These are phyloP conservation scores for Thinocorus orbignyianus DNA, from an alignment of 2,113 vertebrate genomes.

Conservation along the genomic window DNA sequence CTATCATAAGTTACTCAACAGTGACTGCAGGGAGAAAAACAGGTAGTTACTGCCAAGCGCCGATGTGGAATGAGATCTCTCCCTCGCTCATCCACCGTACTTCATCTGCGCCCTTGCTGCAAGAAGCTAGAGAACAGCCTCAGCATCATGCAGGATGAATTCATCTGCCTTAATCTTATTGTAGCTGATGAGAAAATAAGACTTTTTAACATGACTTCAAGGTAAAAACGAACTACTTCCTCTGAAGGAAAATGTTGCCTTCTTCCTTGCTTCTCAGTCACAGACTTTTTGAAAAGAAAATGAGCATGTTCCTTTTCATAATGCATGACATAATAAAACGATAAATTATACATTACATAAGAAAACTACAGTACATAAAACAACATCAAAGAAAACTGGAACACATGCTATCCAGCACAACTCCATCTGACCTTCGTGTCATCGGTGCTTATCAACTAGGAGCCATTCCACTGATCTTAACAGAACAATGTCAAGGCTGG, in stretches of 20 bases:
- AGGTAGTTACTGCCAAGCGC: background rate
- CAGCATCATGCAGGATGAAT: background rate
- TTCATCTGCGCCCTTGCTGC: background rate
- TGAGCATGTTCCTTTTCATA: background rate
- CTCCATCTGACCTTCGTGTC: background rate
- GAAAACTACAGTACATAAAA: background rate
- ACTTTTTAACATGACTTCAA: background rate
- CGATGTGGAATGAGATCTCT: background rate
- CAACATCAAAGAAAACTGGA: background rate
- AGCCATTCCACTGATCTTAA: background rate
- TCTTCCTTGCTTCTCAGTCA: background rate
- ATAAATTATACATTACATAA: background rate
- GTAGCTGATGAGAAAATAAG: background rate
- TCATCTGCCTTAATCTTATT: background rate
- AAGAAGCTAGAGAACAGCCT: background rate
- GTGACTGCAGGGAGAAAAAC: background rate
- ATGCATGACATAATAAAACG: background rate
- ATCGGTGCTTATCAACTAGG: background rate
- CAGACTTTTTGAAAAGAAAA: background rate
- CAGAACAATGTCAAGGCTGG: background rate
- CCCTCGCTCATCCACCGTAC: background rate
- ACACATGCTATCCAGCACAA: background rate
- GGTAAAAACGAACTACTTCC: background rate
- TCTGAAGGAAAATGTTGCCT: background rate
- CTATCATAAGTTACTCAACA: constrained; percentile 2